Base-by-base conservation (phyloP, 2,113 vertebrate genomes). In the Poeciliopsis turrubarensis region DNA sequence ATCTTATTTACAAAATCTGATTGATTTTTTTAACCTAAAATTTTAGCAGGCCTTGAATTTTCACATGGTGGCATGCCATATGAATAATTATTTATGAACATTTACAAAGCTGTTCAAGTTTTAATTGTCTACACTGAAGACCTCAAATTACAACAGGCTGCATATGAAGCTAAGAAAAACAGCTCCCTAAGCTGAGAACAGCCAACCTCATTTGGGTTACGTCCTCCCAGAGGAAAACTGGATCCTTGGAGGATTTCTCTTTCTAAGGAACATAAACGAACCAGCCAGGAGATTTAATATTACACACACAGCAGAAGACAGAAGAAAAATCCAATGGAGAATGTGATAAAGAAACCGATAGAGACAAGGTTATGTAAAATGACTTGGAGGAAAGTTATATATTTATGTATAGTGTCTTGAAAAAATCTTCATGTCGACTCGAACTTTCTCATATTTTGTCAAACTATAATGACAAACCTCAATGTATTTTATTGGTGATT, bases 161-260 rank as follows among this genome's bases (percentile, higher is more conserved):
- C 22, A 65, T 75, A 47, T 65, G 70, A 77, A 80, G 79, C 72
- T 61, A 65, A 68, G 75, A 79, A 78, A 85, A 87, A 80, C 73
- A 65, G 30, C 44, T 88, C 80, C 73, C 79, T 47, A 70, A 86
- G 73, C 79, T 72, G 86, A 72, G 69, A 85, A 54, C 72, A 82
- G 75, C 62, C 77, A 76, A 69, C 44, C 79, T 88, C 87, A 93
- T 93, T 86, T 93, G 86, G 90, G 89, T 90, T 88, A 87, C 79
- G 54, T 73, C 37, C 39, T 90, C 92, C 87, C 87, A 66, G n/a
- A 72, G 86, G 89, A 89, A 69, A 76, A 63, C 37, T 10, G 3
- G 57, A 44, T 77, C 72, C 86, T 88, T 86, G 54, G 79, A 88
- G 73, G 88, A 90, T 83, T 87, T 82, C 72, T 88, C 91, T 86